Conservation (phyloP, 2,888 invertebrate species). For the Chironomus tentans region DNA sequence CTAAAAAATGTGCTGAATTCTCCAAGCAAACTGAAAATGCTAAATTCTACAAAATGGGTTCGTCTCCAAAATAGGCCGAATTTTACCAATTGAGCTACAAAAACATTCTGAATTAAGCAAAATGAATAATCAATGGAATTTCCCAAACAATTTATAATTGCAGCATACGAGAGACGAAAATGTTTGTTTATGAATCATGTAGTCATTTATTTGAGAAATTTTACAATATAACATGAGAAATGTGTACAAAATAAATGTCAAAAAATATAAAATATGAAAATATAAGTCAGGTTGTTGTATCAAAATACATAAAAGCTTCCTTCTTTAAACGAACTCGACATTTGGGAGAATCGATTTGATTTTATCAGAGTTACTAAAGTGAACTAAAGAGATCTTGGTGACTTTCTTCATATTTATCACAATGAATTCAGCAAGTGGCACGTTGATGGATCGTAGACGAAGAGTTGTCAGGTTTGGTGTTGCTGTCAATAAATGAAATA, state of each 20-base stretch:
- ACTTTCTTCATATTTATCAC: neutral
- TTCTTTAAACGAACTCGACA: neutral
- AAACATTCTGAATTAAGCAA: no score
- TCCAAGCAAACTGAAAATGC: no score
- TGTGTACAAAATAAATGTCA: neutral
- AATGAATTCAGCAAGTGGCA: neutral
- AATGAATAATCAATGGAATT: no score
- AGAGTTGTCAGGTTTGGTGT: neutral
- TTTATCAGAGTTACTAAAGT: neutral
- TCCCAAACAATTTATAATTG: no score
- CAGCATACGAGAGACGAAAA: no score
- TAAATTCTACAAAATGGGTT: no score
- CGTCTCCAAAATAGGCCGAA: no score
- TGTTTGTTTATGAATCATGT: no score
- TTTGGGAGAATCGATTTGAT: neutral
- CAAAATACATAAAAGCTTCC: neutral
- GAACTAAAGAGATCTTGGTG: neutral
- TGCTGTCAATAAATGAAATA: neutral
- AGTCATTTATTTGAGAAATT: no score
- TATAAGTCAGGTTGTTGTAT: neutral
- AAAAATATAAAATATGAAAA: neutral
- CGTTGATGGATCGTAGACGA: neutral
- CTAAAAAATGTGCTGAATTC: no score
- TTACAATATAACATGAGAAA: no score
- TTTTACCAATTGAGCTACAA: no score